A percentile compares a stretch with the other conserved stretches of the same genome.
Conservation (phyloP, 1,140 invertebrate genomes). For the Saccostrea cuccullata region DNA sequence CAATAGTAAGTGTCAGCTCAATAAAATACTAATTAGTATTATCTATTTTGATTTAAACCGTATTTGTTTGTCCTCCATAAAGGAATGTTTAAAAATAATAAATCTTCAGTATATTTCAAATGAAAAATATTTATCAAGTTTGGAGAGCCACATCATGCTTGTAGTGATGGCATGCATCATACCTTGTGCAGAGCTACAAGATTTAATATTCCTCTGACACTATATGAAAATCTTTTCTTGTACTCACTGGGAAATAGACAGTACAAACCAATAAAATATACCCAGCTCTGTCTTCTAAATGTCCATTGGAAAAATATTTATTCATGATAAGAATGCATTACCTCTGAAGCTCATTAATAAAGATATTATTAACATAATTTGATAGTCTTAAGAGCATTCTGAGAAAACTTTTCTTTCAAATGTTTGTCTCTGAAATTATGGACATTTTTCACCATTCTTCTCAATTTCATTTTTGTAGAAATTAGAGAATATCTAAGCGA, state of each 20-base stretch:
- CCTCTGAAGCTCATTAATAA: too few species aligned
- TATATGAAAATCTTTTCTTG: not conserved
- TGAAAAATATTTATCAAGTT: not conserved
- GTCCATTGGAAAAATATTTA: too few species aligned
- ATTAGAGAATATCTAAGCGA: too few species aligned
- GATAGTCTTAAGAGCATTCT: too few species aligned
- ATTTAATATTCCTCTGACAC: conserved; percentile 4
- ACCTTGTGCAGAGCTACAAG: conserved; percentile 17
- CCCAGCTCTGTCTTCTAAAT: not conserved
- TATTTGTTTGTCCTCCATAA: not conserved
- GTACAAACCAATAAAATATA: not conserved
- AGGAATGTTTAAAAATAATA: not conserved
- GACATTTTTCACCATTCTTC: too few species aligned
- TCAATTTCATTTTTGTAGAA: too few species aligned
- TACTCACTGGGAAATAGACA: not conserved
- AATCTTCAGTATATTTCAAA: not conserved
- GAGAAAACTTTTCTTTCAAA: too few species aligned
- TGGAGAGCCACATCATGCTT: not conserved
- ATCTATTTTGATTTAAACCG: not conserved
- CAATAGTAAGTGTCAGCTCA: not conserved
- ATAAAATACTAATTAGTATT: not conserved
- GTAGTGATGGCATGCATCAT: conserved; percentile 14
- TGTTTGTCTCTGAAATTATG: too few species aligned
- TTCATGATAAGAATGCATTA: too few species aligned
- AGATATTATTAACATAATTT: too few species aligned